Percentiles rank a stretch among this genome's conserved stretches.
Conservation (phyloP, 1,140 invertebrate species). For the Conopomorpha cramerella region DNA sequence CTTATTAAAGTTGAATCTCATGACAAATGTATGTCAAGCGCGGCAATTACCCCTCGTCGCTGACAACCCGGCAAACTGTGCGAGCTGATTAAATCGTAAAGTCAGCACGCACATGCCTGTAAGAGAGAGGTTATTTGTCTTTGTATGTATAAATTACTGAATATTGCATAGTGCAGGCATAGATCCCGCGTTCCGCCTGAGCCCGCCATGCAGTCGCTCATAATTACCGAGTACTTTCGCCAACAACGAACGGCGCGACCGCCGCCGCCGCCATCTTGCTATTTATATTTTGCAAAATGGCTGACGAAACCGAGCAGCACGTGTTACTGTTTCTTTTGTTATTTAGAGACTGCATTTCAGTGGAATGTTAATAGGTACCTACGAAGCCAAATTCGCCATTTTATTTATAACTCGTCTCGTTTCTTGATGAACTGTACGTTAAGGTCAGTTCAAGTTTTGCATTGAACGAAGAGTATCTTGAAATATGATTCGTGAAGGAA, state of each 20-base stretch:
- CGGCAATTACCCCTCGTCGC: too few species aligned
- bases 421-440: too few species aligned
- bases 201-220: constrained; percentile 25
- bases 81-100: too few species aligned
- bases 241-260: constrained; percentile 33
- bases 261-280: constrained; percentile 59
- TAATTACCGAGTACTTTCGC: constrained; percentile 58
- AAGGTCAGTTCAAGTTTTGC: too few species aligned
- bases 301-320: constrained; percentile 29
- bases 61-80: too few species aligned
- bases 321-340: constrained; percentile 43
- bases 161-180: constrained; percentile 42
- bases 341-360: constrained; percentile 14
- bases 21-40: too few species aligned
- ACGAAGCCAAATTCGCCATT: neutral
- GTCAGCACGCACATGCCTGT: too few species aligned
- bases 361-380: neutral
- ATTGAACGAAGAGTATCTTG: constrained; percentile 45
- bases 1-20: too few species aligned
- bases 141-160: too few species aligned
- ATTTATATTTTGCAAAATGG: constrained; percentile 56
- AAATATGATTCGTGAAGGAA: constrained; percentile 25
- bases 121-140: too few species aligned
- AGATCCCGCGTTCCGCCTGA: constrained; percentile 51
- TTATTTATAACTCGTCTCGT: too few species aligned